phyloP scores from a whole-genome alignment of 2,113 vertebrate genomes.

The Bolborhynchus lineola region DNA sequence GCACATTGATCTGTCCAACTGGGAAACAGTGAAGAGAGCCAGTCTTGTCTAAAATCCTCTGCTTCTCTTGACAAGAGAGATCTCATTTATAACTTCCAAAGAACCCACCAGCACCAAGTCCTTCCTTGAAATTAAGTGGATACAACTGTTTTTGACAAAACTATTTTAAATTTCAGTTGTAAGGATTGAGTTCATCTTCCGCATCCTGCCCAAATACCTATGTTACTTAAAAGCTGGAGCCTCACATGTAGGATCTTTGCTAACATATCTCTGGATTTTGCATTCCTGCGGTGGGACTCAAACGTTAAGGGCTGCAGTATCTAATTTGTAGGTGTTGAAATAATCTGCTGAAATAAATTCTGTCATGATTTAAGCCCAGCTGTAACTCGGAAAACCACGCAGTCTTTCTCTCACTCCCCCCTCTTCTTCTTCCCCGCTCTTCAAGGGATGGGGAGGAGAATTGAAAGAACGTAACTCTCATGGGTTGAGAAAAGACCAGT shows the following conservation, averaged over 20 bases:
- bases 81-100: neutral
- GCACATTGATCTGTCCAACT: neutral
- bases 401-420: too few relatives aligned
- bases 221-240: neutral
- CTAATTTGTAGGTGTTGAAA: neutral
- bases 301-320: neutral
- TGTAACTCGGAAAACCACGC: too few relatives aligned
- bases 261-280: neutral
- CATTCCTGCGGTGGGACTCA: neutral
- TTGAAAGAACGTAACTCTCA: too few relatives aligned
- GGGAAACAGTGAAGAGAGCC: neutral
- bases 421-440: too few relatives aligned
- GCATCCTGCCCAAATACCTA: neutral
- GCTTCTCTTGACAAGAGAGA: neutral
- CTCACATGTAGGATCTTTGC: fast-evolving
- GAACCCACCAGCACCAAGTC: neutral
- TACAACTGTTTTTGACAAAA: neutral
- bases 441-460: too few relatives aligned
- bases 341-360: neutral
- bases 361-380: too few relatives aligned
- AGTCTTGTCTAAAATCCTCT: neutral
- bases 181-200: neutral
- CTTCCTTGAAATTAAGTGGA: neutral
- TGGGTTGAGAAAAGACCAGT: too few relatives aligned
- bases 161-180: neutral